A percentile compares a stretch with the other conserved stretches of the same genome.
Evolutionary conservation across 2,113 vertebrate genomes (phyloP).

Genomic region (Sakesphorus luctuosus): DNA sequence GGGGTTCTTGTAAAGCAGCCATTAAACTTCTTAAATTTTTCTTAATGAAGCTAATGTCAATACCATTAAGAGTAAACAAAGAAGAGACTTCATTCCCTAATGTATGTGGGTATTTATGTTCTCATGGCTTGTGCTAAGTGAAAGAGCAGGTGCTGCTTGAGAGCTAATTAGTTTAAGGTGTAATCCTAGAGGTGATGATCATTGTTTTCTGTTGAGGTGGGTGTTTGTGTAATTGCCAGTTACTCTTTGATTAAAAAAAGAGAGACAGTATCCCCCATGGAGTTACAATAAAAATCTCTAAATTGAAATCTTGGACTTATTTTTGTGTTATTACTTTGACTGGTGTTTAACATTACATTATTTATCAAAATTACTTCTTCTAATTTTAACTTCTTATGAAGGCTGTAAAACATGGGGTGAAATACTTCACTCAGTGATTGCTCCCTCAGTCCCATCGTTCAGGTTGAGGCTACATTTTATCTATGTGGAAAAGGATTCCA

Average conservation of each 20-base stretch:
- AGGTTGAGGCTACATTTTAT: not conserved
- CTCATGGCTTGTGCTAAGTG: slow-evolving; percentile 6
- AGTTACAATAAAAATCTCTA: not conserved
- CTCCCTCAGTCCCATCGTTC: not conserved
- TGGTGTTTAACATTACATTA: not conserved
- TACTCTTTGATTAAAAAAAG: not conserved
- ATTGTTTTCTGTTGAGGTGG: not conserved
- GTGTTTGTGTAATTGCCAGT: not conserved
- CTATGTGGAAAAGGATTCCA: not conserved
- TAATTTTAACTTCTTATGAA: not conserved
- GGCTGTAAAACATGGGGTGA: not conserved
- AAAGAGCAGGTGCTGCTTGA: slow-evolving; percentile 37
- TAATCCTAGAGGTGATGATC: not conserved
- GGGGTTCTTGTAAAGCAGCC: slow-evolving; percentile 15
- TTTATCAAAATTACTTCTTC: not conserved
- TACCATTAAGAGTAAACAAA: slow-evolving; percentile 1
- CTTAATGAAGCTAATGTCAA: slow-evolving; percentile 54
- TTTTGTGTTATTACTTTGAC: not conserved
- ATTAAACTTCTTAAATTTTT: slow-evolving; percentile 45
- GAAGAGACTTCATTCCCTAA: not conserved
- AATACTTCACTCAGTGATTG: not conserved
- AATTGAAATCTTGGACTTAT: not conserved
- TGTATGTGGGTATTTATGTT: not conserved
- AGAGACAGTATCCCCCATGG: not conserved
- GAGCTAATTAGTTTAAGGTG: slow-evolving; percentile 23